These are phyloP conservation scores for Trileptium ribeirensis DNA, from an alignment of 2,888 invertebrate species.

Conservation along the genomic window DNA sequence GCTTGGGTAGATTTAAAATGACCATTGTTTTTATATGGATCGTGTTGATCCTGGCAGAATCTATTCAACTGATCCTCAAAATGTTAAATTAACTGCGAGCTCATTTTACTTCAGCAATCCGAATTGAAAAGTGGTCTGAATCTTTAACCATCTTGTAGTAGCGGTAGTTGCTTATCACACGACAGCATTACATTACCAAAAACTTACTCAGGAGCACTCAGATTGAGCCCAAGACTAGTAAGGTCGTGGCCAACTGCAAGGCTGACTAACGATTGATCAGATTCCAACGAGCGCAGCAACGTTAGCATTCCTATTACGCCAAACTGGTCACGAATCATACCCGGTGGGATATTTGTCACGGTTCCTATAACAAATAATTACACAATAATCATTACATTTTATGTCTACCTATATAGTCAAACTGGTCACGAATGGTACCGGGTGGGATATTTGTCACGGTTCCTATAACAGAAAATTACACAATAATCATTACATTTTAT, in stretches of 20 bases:
- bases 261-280: background rate
- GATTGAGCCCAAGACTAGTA: background rate
- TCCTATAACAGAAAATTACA: background rate
- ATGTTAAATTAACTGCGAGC: no score
- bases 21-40: no score
- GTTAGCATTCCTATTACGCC: background rate
- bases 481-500: no score
- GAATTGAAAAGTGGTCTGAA: no score
- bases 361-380: background rate
- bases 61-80: no score
- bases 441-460: slow-evolving; percentile 4
- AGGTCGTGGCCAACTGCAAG: background rate
- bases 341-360: slow-evolving; percentile 1
- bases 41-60: no score
- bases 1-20: no score
- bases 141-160: no score
- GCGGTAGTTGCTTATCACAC: no score
- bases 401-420: background rate
- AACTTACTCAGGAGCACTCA: background rate
- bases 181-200: no score
- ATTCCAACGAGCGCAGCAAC: background rate
- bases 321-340: background rate
- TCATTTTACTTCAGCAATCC: no score
- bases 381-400: background rate
- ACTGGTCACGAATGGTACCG: background rate